Base-by-base conservation (phyloP, 1,140 invertebrate genomes). In the Achroia grisella region DNA sequence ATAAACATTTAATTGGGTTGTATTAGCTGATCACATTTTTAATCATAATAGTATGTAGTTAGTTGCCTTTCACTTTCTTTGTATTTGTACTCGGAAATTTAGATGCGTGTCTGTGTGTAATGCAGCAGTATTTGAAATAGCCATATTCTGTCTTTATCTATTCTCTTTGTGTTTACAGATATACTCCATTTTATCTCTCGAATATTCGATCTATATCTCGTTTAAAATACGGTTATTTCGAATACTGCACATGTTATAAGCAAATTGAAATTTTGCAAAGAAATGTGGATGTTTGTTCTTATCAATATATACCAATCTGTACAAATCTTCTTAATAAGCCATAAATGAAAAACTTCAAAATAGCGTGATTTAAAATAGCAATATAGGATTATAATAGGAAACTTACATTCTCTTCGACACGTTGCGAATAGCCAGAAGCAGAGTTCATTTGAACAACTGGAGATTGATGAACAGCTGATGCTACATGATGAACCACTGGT, bases 61-160 rank as follows among this genome's bases (percentile, higher is more conserved):
- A n/a, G n/a, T n/a, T 51, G 50, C 78, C 80, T 79, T 82, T 84
- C 78, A 76, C 78, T 82, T 72, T 62, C 53, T 70, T 77, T 71
- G 68, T 71, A 46, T 59, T 59, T 52, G 46, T 23, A 23, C 6
- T n/a, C 10, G 35, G 56, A 56, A 28, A 39, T 40, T 37, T 50
- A 17, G 35, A 35, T 14, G 28, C 28, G 35, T 39, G 27, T 36
- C 13, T 14, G 12, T 35, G 33, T 15, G 17, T 10, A 13, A 37
- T n/a, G 13, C 33, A 14, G 13, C 6, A 35, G 13, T 8, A 15
- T 37, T 37, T 23, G 17, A 23, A 23, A 23, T 23, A 23, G 17
- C 17, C 6, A 23, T 23, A 23, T 23, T 23, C 6, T 23, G 6
- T 23, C 2, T 23, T n/a, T n/a, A n/a, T n/a, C n/a, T n/a, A n/a